These are phyloP conservation scores for Hipposideros larvatus DNA, from an alignment of 2,797 vertebrate genomes.

Conservation along the genomic window DNA sequence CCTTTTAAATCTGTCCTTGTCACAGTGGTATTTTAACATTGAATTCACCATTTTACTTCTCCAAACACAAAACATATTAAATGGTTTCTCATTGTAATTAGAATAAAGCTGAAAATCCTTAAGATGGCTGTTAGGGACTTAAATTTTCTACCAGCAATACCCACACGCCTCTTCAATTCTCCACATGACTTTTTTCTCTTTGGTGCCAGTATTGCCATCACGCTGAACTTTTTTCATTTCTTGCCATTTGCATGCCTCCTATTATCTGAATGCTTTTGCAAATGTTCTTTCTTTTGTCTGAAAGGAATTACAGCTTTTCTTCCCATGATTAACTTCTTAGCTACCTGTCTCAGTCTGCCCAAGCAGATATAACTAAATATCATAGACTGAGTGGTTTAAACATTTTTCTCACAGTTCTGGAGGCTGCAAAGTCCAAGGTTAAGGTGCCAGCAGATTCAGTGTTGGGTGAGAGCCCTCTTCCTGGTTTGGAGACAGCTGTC, in stretches of 20 bases:
- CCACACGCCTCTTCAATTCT: rapidly evolving
- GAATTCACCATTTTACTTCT: not conserved
- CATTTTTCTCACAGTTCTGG: not conserved
- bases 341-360: not conserved
- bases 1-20: not conserved
- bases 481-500: not conserved
- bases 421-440: not conserved
- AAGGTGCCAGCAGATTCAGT: not conserved
- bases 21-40: not conserved
- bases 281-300: not conserved
- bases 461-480: not conserved
- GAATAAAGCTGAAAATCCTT: not conserved
- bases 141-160: not conserved
- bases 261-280: not conserved
- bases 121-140: not conserved
- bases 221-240: not conserved
- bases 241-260: not conserved
- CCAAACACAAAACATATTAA: not conserved
- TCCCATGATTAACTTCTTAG: not conserved
- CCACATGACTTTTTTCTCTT: not conserved
- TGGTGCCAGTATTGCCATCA: not conserved
- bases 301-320: not conserved
- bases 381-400: not conserved
- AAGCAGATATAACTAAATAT: not conserved
- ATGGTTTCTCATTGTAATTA: not conserved